Conservation (phyloP, 2,888 invertebrate species). For the Synergus laeviventris region DNA sequence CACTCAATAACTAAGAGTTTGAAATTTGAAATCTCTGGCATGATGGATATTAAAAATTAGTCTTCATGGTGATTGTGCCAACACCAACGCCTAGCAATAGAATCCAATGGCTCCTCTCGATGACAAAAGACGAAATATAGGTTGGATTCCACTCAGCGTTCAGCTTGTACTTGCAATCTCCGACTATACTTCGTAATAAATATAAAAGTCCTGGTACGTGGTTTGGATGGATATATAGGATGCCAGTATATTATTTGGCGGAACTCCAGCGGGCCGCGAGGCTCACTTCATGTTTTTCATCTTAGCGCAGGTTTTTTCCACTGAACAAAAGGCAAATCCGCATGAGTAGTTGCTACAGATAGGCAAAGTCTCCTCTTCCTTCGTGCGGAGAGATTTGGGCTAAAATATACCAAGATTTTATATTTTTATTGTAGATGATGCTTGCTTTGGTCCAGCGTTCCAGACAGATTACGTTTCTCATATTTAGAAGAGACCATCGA, state of each 20-base stretch:
- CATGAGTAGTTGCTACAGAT: slow-evolving; percentile 23
- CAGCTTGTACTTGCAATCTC: slow-evolving; percentile 62
- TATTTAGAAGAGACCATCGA: background rate
- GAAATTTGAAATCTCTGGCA: background rate
- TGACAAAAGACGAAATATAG: slow-evolving; percentile 69
- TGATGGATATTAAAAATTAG: slow-evolving; percentile 33
- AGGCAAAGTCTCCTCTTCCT: slow-evolving; percentile 13
- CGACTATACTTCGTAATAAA: slow-evolving; percentile 71
- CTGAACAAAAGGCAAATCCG: slow-evolving; percentile 63
- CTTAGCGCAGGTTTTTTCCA: slow-evolving; percentile 67
- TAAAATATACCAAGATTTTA: background rate
- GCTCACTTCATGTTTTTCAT: slow-evolving; percentile 74
- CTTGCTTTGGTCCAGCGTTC: background rate
- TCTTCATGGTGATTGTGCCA: slow-evolving; percentile 47
- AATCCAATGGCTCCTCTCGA: slow-evolving; percentile 35
- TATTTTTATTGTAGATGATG: background rate
- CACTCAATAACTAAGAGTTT: too few species aligned
- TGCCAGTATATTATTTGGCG: slow-evolving; percentile 75
- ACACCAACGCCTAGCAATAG: slow-evolving; percentile 50
- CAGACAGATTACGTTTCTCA: background rate
- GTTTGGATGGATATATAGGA: slow-evolving; percentile 62
- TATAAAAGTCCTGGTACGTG: slow-evolving; percentile 69
- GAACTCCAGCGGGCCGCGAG: slow-evolving; percentile 73
- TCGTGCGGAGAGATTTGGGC: slow-evolving; percentile 2
- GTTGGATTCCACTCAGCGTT: slow-evolving; percentile 58